Conservation (phyloP, 2,797 vertebrate species). For the Lithobates pipiens region DNA sequence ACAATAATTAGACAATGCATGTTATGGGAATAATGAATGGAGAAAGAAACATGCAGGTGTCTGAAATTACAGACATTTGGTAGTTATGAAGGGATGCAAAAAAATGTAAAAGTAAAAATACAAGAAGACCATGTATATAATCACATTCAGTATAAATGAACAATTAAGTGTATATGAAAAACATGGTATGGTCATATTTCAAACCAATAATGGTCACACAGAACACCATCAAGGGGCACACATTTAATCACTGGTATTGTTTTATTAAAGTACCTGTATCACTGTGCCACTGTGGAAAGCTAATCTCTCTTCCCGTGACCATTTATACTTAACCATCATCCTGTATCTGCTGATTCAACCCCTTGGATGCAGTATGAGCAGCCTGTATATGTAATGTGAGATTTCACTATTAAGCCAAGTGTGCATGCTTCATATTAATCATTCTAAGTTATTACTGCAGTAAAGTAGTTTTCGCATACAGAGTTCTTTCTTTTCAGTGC, state of each 20-base stretch:
- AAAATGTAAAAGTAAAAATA: neutral
- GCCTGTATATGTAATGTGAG: constrained; percentile 32
- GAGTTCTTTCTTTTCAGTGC: constrained; percentile 32
- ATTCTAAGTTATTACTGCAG: constrained; percentile 30
- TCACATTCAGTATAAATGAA: too few relatives aligned
- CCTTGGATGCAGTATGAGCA: constrained; percentile 1
- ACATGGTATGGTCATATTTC: neutral
- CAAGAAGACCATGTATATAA: too few relatives aligned
- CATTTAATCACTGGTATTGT: neutral
- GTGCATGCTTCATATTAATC: constrained; percentile 45
- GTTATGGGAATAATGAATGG: too few relatives aligned
- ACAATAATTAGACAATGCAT: too few relatives aligned
- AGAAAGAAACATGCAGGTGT: neutral
- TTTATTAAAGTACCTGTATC: neutral
- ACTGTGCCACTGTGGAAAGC: neutral
- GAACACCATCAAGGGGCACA: neutral
- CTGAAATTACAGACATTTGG: neutral
- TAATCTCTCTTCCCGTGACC: constrained; percentile 21
- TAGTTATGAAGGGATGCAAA: too few relatives aligned
- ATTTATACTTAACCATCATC: constrained; percentile 22
- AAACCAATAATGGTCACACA: too few relatives aligned
- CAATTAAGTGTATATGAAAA: too few relatives aligned
- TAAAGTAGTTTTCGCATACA: constrained; percentile 31
- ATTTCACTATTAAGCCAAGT: constrained; percentile 29
- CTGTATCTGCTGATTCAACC: constrained; percentile 29